phyloP scores from a whole-genome alignment of 2,797 vertebrate genomes.

The Esox lucius region DNA sequence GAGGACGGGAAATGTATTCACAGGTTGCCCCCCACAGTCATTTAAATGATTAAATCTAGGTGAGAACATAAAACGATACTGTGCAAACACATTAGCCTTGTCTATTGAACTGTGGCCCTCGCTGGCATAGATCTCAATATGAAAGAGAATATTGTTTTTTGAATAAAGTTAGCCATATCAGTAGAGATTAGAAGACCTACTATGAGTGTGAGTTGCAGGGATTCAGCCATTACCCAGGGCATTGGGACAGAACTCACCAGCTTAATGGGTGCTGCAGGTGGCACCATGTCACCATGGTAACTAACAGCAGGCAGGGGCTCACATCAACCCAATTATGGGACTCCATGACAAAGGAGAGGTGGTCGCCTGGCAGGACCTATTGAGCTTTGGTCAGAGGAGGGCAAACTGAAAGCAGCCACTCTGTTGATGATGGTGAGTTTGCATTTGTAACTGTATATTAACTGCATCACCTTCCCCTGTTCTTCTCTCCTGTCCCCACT shows the following conservation, averaged over 20 bases:
- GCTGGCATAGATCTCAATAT: conserved; percentile 19
- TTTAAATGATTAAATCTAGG: background rate
- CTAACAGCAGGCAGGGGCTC: conserved; percentile 38
- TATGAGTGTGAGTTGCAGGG: conserved; percentile 29
- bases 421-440: background rate
- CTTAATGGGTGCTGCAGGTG: conserved; percentile 62
- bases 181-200: background rate
- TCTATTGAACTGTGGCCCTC: background rate
- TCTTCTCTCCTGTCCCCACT: background rate
- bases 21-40: conserved; percentile 1
- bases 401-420: background rate
- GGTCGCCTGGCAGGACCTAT: background rate
- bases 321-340: conserved; percentile 58
- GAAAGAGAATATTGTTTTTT: conserved; percentile 39
- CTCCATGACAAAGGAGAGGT: conserved; percentile 40
- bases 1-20: conserved; percentile 13
- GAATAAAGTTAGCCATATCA: conserved; percentile 19
- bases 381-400: background rate
- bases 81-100: background rate
- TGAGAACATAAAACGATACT: background rate
- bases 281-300: conserved; percentile 66
- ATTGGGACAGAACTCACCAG: conserved; percentile 57
- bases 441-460: background rate
- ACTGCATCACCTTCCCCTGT: background rate
- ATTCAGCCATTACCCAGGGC: conserved; percentile 29